These are phyloP conservation scores for Blastobasis lacticolella DNA, from an alignment of 2,888 invertebrate genomes.

Conservation along the genomic window DNA sequence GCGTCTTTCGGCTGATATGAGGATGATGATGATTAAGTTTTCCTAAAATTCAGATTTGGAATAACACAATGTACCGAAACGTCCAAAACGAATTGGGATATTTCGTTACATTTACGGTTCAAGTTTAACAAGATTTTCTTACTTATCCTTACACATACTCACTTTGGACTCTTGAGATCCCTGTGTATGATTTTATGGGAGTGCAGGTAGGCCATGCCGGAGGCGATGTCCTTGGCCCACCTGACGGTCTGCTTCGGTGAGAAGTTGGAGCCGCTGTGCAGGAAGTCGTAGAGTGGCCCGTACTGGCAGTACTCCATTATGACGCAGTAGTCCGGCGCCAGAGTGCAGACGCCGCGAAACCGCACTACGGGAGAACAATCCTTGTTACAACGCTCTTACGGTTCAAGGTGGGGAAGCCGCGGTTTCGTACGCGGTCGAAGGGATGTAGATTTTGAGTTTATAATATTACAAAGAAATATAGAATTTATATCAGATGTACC, in stretches of 20 bases:
- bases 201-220: constrained; percentile 97
- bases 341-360: constrained; percentile 94
- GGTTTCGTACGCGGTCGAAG: too few species aligned
- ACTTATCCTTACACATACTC: constrained; percentile 56
- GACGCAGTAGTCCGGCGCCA: constrained; percentile 93
- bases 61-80: too few species aligned
- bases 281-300: constrained; percentile 93
- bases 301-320: constrained; percentile 99
- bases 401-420: too few species aligned
- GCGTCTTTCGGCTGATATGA: too few species aligned
- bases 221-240: constrained; percentile 96
- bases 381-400: not conserved
- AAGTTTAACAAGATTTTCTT: too few species aligned
- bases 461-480: too few species aligned
- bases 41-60: too few species aligned
- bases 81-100: too few species aligned
- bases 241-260: constrained; percentile 89
- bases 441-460: too few species aligned
- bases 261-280: constrained; percentile 87
- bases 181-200: constrained; percentile 97
- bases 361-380: constrained; percentile 32
- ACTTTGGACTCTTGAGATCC: constrained; percentile 99
- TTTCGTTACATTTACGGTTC: too few species aligned
- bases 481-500: constrained; percentile 21
- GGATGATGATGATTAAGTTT: too few species aligned